phyloP scores from a whole-genome alignment of 35 echinoderm and acorn worm genomes.

The Chiridota heheva region DNA sequence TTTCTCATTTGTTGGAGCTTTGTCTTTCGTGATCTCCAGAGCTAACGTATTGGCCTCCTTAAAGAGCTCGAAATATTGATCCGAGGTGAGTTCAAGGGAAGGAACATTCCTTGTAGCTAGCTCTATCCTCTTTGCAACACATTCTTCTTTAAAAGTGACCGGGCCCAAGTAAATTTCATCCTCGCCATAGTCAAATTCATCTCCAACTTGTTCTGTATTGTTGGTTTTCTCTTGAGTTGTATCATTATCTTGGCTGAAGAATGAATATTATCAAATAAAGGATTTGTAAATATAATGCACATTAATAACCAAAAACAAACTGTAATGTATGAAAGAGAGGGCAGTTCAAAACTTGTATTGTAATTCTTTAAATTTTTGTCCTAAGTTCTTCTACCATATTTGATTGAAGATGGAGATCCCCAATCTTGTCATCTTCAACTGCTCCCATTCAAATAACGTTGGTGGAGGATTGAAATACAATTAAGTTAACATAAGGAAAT shows the following conservation, averaged over 20 bases:
- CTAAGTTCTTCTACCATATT: too few species aligned
- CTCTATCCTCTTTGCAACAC: constrained; percentile 70
- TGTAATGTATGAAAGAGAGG: neutral
- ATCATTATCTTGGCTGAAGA: constrained; percentile 11
- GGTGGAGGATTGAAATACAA: too few species aligned
- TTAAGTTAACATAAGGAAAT: too few species aligned
- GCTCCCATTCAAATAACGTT: too few species aligned
- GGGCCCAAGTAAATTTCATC: constrained; percentile 87
- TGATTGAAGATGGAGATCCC: too few species aligned
- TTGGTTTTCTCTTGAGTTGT: neutral
- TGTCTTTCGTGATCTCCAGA: constrained; percentile 35
- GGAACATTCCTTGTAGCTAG: constrained; percentile 5
- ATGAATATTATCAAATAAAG: constrained; percentile 22
- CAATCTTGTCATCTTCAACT: too few species aligned
- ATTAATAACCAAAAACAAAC: neutral
- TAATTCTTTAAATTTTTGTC: too few species aligned
- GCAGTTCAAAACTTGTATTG: neutral
- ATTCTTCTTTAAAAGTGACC: constrained; percentile 69
- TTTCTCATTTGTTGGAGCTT: too few species aligned
- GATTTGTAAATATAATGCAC: neutral
- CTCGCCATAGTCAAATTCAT: constrained; percentile 50
- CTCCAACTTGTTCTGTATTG: neutral
- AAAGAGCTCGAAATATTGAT: constrained; percentile 70
- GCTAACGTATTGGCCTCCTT: constrained; percentile 65
- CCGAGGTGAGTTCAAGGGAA: constrained; percentile 52